Evolutionary conservation across 2,113 vertebrate species (phyloP), one percentile per base, ranked within the genome.

Genomic region (Cephalopterus ornatus): DNA sequence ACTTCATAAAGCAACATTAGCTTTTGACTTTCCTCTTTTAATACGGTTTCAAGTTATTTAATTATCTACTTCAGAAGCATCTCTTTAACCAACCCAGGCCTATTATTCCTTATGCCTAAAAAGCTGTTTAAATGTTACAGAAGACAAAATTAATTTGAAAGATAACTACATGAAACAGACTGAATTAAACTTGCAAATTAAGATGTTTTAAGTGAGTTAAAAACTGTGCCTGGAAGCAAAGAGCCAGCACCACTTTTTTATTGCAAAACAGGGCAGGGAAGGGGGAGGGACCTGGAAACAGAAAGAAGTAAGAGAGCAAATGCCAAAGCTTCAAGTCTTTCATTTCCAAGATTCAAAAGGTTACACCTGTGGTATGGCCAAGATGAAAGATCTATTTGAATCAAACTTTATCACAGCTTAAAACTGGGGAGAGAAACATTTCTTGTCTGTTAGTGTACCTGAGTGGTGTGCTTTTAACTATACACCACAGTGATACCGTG

Each of bases 131-230:
- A 93, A 78, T 24, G 46, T 88, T 94, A 89, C 0, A 93, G 68
- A 81, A 92, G 92, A 85, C 87, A 92, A 93, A 93, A 95, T 65
- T 93, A 91, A 95, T 94, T 82, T 94, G 91, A 84, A 75, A 96
- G 92, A 95, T 94, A 97, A 85, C 81, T 80, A 88, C 73, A 91
- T 74, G 86, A 91, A 94, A 92, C 73, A 81, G 89, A 87, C 50
- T 11, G 15, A 90, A 96, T 96, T 96, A 92, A 95, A 95, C 73
- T 95, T 95, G 94, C 94, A 95, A 97, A 97, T 96, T 70, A 89
- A 89, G 89, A 84, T 71, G 91, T 95, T 91, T 91, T 80, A 95
- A 91, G 86, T 4, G 55, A 96, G 93, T 89, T 92, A 75, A 91
- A 96, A 95, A 87, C 83, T 87, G 55, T 93, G 95, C 96, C 96